Base-by-base conservation (phyloP, 2,113 vertebrate genomes). In the Polypterus bichir region DNA sequence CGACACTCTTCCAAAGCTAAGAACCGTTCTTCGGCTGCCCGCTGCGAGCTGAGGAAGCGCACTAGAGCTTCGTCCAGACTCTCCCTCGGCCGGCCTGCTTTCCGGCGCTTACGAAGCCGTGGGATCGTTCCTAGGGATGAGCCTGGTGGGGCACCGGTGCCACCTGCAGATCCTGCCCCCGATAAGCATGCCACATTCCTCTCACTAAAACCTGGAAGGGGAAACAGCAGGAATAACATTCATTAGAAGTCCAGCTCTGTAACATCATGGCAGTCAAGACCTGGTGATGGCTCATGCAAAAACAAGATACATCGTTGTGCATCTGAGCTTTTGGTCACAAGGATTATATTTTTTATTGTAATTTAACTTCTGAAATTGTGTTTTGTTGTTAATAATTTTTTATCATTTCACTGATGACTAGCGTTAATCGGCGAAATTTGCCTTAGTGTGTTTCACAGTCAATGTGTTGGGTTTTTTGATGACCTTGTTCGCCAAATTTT, bases 21-120 rank as follows among this genome's bases (percentile, higher is more conserved):
- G 3, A 94, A 81, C 4, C 88, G 81, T 60, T 91, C 88, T 47
- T 89, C 86, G 7, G 88, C 74, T 2, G 79, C 78, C 59, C 79
- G 76, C 77, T 89, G 86, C 52, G 92, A 86, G 0, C 52, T 69
- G 62, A 91, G 75, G 48, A 89, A 87, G 67, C 83, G 81, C 48
- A 82, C 75, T 65, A 94, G 53, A 3, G 87, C 79, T 5, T 80
- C 83, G 1, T 83, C 75, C 0, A 90, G 67, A 0, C 73, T 71
- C 5, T 78, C 80, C 47, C 71, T 78, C 62, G 68, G 49, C 0
- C 70, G 65, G 59, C 55, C 78, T 46, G 52, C 68, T 59, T 70
- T 84, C 70, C 49, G 67, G 53, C 66, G 74, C 44, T 65, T 72
- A 5, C 76, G 70, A 77, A 85, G 70, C 3, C 49, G 60, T 48